Conservation (phyloP, 1,140 invertebrate genomes). For the Mizuhopecten yessoensis region DNA sequence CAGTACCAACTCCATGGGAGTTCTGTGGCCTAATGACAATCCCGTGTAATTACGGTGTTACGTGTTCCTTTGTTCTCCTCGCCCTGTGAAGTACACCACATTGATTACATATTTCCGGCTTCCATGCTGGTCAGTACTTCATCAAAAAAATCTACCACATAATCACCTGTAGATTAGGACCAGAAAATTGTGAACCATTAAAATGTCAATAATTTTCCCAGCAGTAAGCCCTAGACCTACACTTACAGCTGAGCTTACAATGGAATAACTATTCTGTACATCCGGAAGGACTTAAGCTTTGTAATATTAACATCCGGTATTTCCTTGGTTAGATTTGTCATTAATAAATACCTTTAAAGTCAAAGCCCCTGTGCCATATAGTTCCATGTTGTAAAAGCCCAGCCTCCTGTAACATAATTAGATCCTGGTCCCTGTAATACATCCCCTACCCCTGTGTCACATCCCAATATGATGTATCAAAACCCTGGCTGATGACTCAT, state of each 20-base stretch:
- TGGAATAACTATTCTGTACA: no score
- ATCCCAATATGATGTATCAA: no score
- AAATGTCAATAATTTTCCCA: not conserved
- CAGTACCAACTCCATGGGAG: not conserved
- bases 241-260: not conserved
- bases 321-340: no score
- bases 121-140: not conserved
- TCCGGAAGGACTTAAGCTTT: no score
- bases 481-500: no score
- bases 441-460: not conserved
- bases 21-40: not conserved
- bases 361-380: not conserved
- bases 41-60: not conserved
- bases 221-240: not conserved
- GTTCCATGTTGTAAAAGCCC: not conserved
- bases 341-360: not conserved
- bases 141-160: not conserved
- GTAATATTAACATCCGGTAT: no score
- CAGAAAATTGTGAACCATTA: not conserved
- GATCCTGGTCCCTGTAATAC: not conserved
- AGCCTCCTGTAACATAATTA: not conserved
- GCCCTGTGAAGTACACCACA: not conserved
- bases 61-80: slow-evolving; percentile 18
- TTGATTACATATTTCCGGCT: slow-evolving; percentile 14
- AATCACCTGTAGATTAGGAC: not conserved